Conservation (phyloP, 2,888 invertebrate genomes). For the Argyresthia albistria region DNA sequence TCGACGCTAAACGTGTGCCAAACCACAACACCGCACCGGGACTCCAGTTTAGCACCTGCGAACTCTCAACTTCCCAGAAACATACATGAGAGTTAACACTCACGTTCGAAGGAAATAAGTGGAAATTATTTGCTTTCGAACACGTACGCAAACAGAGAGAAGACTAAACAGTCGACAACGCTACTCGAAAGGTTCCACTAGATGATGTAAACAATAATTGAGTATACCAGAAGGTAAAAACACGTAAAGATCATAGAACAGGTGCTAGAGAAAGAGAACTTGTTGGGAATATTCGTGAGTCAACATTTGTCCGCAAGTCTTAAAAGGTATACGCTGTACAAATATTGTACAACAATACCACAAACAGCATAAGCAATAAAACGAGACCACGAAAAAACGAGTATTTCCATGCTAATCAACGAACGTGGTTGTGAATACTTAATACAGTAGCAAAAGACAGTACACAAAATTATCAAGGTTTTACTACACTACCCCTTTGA, state of each 20-base stretch:
- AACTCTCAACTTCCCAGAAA: background rate
- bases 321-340: background rate
- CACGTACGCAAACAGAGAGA: background rate
- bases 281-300: background rate
- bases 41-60: background rate
- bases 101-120: background rate
- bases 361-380: no score
- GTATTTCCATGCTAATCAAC: no score
- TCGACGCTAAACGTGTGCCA: constrained; percentile 7
- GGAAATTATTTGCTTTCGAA: constrained; percentile 1
- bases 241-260: constrained; percentile 13
- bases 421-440: no score
- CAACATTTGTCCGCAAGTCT: background rate
- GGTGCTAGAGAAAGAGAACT: constrained; percentile 11
- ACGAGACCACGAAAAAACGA: no score
- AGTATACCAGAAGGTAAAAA: constrained; percentile 15
- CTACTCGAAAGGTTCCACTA: constrained; percentile 16
- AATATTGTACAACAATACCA: background rate
- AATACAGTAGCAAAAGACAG: no score
- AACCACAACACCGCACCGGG: constrained; percentile 5
- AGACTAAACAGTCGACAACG: constrained; percentile 18
- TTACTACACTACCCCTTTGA: no score
- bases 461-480: no score
- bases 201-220: constrained; percentile 23
- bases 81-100: background rate